Evolutionary conservation across 1,140 invertebrate species (phyloP), one percentile per base, ranked within the genome.

Genomic region (Charaxes varanes): DNA sequence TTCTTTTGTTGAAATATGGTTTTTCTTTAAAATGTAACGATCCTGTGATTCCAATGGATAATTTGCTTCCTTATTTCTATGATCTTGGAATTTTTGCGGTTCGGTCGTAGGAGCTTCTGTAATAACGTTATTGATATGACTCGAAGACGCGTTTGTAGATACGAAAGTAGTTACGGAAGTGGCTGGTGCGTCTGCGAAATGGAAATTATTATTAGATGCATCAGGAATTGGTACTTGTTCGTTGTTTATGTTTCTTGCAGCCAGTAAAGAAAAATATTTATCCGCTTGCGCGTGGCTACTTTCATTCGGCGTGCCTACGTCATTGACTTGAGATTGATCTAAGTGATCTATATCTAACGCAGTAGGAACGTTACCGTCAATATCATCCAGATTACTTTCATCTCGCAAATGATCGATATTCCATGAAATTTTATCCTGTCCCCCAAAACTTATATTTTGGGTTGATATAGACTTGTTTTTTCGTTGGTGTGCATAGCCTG

Each of bases 361-460:
- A 11, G 67, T 57, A 0, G 71, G 61, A n/a, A 56, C 41, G 21
- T 53, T 60, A 6, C 55, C 56, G 8, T 62, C 55, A 4, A 52
- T 16, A 30, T 46, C 37, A 31, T 52, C 43, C 31, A 59, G 22
- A 47, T 67, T 33, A 35, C 40, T 56, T 19, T 42, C 54, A 30
- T 74, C 67, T 37, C 50, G 60, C 12, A 72, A 45, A 49, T 84
- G 80, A 44, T 84, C 70, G 8, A 81, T 55, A 10, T 62, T 31
- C 28, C 28, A 65, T 8, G 74, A 71, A 34, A 74, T 51, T 35
- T 77, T 74, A 11, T 83, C 74, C 49, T 73, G 59, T 12, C 69
- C 71, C 6, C 73, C 78, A 53, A 85, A 84, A 18, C 53, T 79
- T 14, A 85, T 74, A 41, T 81, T 84, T 51, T 84, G 81, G 3